Evolutionary conservation across 2,797 vertebrate species (phyloP).

Genomic region (Echeneis naucrates): DNA sequence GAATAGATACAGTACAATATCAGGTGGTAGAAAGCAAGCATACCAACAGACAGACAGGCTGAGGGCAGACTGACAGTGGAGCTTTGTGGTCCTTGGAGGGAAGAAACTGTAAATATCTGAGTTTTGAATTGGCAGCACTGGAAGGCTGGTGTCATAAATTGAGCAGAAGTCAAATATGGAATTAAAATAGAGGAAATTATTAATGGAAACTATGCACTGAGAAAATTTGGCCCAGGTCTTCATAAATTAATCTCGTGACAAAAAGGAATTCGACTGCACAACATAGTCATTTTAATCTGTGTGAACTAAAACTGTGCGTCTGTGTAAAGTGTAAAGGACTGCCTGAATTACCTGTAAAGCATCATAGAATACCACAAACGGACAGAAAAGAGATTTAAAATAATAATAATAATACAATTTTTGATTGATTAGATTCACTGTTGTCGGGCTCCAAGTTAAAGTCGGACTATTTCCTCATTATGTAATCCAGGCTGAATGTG

Average conservation of each 20-base stretch:
- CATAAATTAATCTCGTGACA: not conserved
- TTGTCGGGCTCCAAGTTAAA: conserved; percentile 9
- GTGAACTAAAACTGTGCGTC: not conserved
- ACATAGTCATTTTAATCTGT: not conserved
- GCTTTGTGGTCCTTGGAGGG: conserved; percentile 61
- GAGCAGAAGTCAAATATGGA: not conserved
- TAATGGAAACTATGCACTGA: too few species aligned
- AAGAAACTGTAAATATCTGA: conserved; percentile 29
- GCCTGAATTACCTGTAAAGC: not conserved
- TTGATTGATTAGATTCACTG: not conserved
- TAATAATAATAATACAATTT: too few species aligned
- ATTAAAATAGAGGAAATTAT: too few species aligned
- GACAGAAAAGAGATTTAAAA: too few species aligned
- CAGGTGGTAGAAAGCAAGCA: conserved; percentile 59
- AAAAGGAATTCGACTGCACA: not conserved
- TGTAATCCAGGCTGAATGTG: not conserved
- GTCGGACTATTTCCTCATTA: not conserved
- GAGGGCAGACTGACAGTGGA: conserved; percentile 59
- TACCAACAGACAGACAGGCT: conserved; percentile 39
- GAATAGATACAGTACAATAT: conserved; percentile 70
- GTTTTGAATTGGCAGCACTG: not conserved
- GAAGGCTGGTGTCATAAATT: conserved; percentile 10
- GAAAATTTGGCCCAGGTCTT: not conserved
- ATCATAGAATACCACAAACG: not conserved
- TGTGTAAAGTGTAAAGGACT: not conserved